phyloP scores from a whole-genome alignment of 2,113 vertebrate species.

The Rhagologus leucostigma region DNA sequence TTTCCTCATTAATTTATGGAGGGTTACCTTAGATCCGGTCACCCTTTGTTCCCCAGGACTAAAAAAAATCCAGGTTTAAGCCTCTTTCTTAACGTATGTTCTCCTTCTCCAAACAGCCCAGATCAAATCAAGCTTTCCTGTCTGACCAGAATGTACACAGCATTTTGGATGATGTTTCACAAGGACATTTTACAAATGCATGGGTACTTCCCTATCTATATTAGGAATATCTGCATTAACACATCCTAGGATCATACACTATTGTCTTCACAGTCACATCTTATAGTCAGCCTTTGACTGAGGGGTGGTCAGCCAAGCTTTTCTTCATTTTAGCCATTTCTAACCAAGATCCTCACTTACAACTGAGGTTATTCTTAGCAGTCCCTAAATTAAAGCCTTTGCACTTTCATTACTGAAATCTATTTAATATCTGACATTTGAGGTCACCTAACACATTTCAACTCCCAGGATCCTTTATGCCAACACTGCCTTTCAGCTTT shows the following conservation, averaged over 20 bases:
- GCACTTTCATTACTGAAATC: not conserved
- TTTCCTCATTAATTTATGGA: not conserved
- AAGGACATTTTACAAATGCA: not conserved
- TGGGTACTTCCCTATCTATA: not conserved
- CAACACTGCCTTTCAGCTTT: not conserved
- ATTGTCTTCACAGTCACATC: not conserved
- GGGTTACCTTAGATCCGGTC: not conserved
- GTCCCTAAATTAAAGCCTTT: not conserved
- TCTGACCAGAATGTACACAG: not conserved
- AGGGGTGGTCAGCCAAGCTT: not conserved
- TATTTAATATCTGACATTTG: not conserved
- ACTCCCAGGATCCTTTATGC: not conserved
- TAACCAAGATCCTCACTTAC: not conserved
- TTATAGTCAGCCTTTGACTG: not conserved
- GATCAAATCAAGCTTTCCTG: not conserved
- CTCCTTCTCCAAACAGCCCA: not conserved
- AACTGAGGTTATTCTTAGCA: not conserved
- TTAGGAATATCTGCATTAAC: not conserved
- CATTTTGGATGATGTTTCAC: not conserved
- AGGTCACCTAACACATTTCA: not conserved
- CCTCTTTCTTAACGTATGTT: not conserved
- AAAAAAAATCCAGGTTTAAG: conserved; percentile 9
- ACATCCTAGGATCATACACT: not conserved
- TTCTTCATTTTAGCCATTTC: not conserved
- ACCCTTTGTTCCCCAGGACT: not conserved